These are phyloP conservation scores for Drosophila paulistorum DNA, from an alignment of 1,140 invertebrate genomes.

Conservation along the genomic window DNA sequence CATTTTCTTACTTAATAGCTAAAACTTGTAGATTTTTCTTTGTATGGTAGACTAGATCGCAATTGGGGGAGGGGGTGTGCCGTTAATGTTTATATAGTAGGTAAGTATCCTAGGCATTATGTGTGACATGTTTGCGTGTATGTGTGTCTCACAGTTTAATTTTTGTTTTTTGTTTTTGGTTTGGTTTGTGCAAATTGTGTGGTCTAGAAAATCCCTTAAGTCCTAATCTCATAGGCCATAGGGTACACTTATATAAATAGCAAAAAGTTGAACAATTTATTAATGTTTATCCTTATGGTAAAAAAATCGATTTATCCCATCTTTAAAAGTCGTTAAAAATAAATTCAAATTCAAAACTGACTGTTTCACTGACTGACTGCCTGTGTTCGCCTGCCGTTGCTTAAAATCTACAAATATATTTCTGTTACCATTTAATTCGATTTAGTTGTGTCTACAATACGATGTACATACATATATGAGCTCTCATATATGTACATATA, in stretches of 20 bases:
- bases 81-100: conserved; percentile 52
- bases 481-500: conserved; percentile 5
- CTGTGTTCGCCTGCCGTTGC: conserved; percentile 39
- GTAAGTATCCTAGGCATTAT: conserved; percentile 39
- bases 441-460: conserved; percentile 34
- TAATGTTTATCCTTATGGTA: conserved; percentile 67
- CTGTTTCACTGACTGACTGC: conserved; percentile 31
- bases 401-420: conserved; percentile 66
- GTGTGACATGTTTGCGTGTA: conserved; percentile 25
- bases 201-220: conserved; percentile 59
- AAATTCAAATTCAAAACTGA: conserved; percentile 74
- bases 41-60: conserved; percentile 39
- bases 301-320: conserved; percentile 31
- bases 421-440: conserved; percentile 41
- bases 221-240: conserved; percentile 71
- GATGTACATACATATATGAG: background rate
- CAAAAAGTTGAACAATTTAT: conserved; percentile 52
- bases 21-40: conserved; percentile 31
- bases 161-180: background rate
- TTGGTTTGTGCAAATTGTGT: conserved; percentile 42
- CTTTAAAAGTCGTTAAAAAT: conserved; percentile 73
- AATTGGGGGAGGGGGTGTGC: conserved; percentile 54
- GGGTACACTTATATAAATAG: conserved; percentile 65
- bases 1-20: conserved; percentile 54
- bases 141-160: background rate